Percentiles rank a stretch among this genome's conserved stretches.
Conservation (phyloP, 2,888 invertebrate species). For the Drosophila mercatorum region DNA sequence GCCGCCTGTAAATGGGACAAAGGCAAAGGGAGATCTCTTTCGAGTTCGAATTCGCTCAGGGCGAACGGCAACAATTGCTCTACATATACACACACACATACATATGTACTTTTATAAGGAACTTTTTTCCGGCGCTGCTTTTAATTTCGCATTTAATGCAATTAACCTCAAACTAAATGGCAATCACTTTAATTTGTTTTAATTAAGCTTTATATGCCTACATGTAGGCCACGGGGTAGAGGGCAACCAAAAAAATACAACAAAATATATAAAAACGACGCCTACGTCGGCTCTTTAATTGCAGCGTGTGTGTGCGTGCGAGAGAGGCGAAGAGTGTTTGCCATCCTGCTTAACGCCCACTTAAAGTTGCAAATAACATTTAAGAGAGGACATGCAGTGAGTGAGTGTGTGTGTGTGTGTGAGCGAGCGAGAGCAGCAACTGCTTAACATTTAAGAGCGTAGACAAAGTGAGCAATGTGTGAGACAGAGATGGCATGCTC, state of each 20-base stretch:
- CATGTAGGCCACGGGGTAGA: constrained; percentile 18
- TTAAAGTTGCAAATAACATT: constrained; percentile 1
- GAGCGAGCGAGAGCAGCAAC: background rate
- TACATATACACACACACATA: constrained; percentile 13
- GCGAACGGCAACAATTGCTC: background rate
- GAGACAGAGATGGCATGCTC: background rate
- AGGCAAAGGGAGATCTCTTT: constrained; percentile 15
- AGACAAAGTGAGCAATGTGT: background rate
- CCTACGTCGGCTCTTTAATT: constrained; percentile 66
- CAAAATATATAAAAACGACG: constrained; percentile 49
- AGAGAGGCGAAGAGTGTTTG: constrained; percentile 22
- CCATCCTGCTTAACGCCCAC: constrained; percentile 30
- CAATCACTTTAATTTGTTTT: constrained; percentile 84
- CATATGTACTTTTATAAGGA: constrained; percentile 30
- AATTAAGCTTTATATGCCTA: constrained; percentile 82
- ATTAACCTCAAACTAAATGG: constrained; percentile 84
- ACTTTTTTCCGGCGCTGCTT: constrained; percentile 49
- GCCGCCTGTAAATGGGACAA: constrained; percentile 18
- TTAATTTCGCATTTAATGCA: constrained; percentile 82
- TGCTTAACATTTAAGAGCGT: constrained; percentile 8
- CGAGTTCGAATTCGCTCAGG: constrained; percentile 32
- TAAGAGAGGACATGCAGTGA: constrained; percentile 4
- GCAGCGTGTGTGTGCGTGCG: constrained; percentile 30
- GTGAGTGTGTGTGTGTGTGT: background rate
- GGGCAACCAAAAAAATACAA: constrained; percentile 25